Evolutionary conservation across 2,113 vertebrate species (phyloP).

Genomic region (Carassius auratus): DNA sequence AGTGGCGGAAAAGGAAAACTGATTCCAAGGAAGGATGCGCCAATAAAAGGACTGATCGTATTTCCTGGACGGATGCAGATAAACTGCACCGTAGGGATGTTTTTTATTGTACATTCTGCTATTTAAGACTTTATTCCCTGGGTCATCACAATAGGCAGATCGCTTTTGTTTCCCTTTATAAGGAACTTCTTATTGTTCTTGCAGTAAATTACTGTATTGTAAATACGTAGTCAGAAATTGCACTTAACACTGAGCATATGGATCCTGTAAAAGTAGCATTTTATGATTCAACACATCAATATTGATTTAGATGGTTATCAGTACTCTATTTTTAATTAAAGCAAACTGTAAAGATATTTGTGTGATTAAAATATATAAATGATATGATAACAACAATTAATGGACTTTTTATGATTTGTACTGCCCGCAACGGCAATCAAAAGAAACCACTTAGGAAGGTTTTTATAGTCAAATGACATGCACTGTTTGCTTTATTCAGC

Average conservation of each 20-base stretch:
- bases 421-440: constrained; percentile 10
- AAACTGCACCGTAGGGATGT: constrained; percentile 66
- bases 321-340: constrained; percentile 73
- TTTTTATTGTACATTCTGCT: constrained; percentile 76
- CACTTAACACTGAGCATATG: constrained; percentile 87
- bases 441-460: constrained; percentile 7
- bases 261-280: constrained; percentile 79
- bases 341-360: constrained; percentile 77
- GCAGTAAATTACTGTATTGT: constrained; percentile 99
- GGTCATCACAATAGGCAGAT: constrained; percentile 72
- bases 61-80: constrained; percentile 64
- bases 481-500: background rate
- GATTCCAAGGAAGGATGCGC: constrained; percentile 71
- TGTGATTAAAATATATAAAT: constrained; percentile 75
- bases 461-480: background rate
- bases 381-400: constrained; percentile 38
- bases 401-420: constrained; percentile 6
- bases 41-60: constrained; percentile 69
- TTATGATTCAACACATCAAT: constrained; percentile 68
- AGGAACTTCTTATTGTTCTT: constrained; percentile 89
- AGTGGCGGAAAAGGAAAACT: constrained; percentile 61
- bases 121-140: constrained; percentile 60
- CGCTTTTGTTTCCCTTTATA: constrained; percentile 90
- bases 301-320: constrained; percentile 75
- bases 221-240: constrained; percentile 88